A percentile compares a stretch with the other conserved stretches of the same genome.
Conservation (phyloP, 2,113 vertebrate genomes). For the Alaudala cheleensis region DNA sequence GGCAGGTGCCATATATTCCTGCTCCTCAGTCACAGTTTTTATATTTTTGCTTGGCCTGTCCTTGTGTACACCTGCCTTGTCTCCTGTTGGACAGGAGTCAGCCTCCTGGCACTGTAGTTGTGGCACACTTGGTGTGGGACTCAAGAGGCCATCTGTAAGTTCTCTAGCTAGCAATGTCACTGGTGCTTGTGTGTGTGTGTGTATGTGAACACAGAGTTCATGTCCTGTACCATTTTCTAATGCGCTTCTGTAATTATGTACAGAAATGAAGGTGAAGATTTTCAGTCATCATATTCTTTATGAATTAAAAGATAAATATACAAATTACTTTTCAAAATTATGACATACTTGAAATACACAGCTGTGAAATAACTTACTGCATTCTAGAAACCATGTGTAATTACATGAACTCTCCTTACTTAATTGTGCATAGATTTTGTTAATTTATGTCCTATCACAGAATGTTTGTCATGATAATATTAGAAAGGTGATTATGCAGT, state of each 20-base stretch:
- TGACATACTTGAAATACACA: background rate
- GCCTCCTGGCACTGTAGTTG: constrained; percentile 86
- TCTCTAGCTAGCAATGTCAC: constrained; percentile 63
- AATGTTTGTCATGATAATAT: constrained; percentile 44
- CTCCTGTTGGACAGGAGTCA: constrained; percentile 80
- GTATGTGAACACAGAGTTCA: constrained; percentile 53
- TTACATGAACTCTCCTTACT: constrained; percentile 66
- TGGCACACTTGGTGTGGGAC: constrained; percentile 84
- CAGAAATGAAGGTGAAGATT: constrained; percentile 12
- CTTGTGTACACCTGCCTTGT: constrained; percentile 72
- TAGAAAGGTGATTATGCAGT: constrained; percentile 29
- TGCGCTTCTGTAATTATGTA: constrained; percentile 58
- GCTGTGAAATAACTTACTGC: constrained; percentile 20
- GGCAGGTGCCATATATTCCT: constrained; percentile 50
- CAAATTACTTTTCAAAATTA: background rate
- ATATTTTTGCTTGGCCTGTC: constrained; percentile 75
- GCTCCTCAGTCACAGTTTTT: constrained; percentile 66
- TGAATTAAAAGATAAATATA: background rate
- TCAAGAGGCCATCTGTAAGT: constrained; percentile 84
- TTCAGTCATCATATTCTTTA: background rate
- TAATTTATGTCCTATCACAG: background rate
- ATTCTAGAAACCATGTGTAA: constrained; percentile 66
- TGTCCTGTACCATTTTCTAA: constrained; percentile 53
- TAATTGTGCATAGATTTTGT: constrained; percentile 46
- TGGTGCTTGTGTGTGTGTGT: constrained; percentile 66